phyloP scores from a whole-genome alignment of 2,113 vertebrate species.

The Emydocephalus ijimae region DNA sequence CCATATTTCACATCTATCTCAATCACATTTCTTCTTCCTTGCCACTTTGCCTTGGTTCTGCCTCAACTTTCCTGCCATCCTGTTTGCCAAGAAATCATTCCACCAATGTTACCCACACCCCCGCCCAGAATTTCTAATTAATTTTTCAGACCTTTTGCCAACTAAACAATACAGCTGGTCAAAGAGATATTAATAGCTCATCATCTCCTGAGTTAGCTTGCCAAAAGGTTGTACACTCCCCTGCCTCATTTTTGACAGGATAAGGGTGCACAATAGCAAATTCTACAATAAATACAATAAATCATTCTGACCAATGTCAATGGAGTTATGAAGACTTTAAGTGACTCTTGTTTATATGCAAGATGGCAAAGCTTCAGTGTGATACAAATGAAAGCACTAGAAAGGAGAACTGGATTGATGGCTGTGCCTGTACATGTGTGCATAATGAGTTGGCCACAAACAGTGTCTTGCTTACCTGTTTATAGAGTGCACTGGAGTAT shows the following conservation, averaged over 20 bases:
- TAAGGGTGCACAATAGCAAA: slow-evolving; percentile 19
- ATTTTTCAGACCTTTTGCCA: slow-evolving; percentile 22
- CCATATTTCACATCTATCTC: slow-evolving; percentile 19
- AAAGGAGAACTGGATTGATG: background rate
- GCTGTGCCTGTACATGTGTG: background rate
- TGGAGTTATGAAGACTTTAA: slow-evolving; percentile 41
- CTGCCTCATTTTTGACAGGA: background rate
- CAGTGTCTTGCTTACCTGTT: background rate
- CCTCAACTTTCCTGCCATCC: slow-evolving; percentile 25
- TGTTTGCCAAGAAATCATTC: slow-evolving; percentile 6
- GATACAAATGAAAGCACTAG: background rate
- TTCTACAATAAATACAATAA: slow-evolving; percentile 17
- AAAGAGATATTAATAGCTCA: slow-evolving; percentile 39
- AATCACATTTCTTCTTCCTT: background rate
- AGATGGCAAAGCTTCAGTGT: slow-evolving; percentile 10
- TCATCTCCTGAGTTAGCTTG: slow-evolving; percentile 39
- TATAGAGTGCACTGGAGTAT: background rate
- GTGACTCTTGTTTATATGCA: background rate
- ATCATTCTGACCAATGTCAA: slow-evolving; percentile 43
- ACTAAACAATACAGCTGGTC: slow-evolving; percentile 25
- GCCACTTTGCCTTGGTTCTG: slow-evolving; percentile 5
- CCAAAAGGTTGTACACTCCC: slow-evolving; percentile 3
- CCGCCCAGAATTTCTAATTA: slow-evolving; percentile 34
- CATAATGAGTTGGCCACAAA: background rate
- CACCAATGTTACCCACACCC: slow-evolving; percentile 8